A percentile compares a stretch with the other conserved stretches of the same genome.
phyloP scores from a whole-genome alignment of 2,888 invertebrate species.

The Eupithecia abbreviata region DNA sequence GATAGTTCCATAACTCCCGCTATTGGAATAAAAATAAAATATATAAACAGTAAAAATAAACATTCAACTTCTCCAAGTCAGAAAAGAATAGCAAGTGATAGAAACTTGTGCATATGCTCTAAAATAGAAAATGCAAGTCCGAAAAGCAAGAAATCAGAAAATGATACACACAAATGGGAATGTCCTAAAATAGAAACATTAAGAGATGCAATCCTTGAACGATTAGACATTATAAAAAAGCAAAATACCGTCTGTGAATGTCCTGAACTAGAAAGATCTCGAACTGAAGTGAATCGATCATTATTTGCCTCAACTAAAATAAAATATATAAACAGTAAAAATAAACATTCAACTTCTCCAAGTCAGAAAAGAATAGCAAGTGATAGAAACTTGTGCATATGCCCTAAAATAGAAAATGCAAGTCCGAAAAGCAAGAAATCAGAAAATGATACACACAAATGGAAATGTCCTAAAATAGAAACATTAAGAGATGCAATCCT shows the following conservation, averaged over 20 bases:
- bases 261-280: background rate
- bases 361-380: background rate
- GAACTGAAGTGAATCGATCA: background rate
- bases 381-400: background rate
- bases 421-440: background rate
- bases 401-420: background rate
- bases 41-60: background rate
- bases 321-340: background rate
- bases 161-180: background rate
- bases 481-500: background rate
- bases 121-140: background rate
- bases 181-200: background rate
- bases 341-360: background rate
- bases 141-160: background rate
- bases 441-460: background rate
- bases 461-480: background rate
- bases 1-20: background rate
- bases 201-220: background rate
- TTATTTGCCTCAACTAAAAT: background rate
- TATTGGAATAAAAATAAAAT: background rate
- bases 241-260: background rate
- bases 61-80: background rate
- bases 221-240: background rate
- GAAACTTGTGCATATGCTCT: background rate
- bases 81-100: background rate